Percentiles rank a stretch among this genome's conserved stretches.
Evolutionary conservation across 37 sponge, comb jelly and placozoan genomes (phyloP).

Genomic region (Ianthella basta): DNA sequence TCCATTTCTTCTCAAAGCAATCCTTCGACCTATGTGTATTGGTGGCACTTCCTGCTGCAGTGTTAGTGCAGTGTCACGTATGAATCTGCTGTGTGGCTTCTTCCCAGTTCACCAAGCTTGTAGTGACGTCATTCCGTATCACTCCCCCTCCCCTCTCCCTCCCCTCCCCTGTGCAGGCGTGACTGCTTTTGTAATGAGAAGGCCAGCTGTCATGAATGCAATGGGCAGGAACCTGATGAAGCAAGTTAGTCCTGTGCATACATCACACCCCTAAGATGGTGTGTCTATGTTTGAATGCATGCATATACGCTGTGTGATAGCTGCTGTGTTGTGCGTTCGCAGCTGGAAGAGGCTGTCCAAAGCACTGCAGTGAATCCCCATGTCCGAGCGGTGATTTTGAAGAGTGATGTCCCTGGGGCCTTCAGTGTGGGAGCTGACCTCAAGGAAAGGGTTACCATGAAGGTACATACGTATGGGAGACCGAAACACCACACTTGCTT

Average conservation of each 20-base stretch:
- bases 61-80: not conserved
- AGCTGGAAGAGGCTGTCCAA: constrained; percentile 60
- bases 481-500: no score
- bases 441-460: constrained; percentile 84
- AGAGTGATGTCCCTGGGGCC: constrained; percentile 77
- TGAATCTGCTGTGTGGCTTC: no score
- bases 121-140: no score
- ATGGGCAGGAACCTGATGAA: constrained; percentile 59
- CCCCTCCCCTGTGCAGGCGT: constrained; percentile 36
- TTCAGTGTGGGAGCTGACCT: constrained; percentile 96
- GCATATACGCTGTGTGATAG: not conserved
- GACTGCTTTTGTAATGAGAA: constrained; percentile 67
- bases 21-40: not conserved
- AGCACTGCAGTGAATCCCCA: constrained; percentile 20
- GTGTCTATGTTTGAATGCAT: not conserved
- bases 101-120: no score
- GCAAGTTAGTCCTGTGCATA: constrained; percentile 26
- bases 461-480: not conserved
- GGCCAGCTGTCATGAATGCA: constrained; percentile 72
- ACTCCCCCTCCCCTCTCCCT: no score
- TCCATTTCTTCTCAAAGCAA: no score
- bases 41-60: not conserved
- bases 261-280: no score
- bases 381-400: constrained; percentile 75
- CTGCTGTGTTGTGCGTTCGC: not conserved